Evolutionary conservation across 35 echinoderm and acorn worm species (phyloP).

Genomic region (Diadema setosum): DNA sequence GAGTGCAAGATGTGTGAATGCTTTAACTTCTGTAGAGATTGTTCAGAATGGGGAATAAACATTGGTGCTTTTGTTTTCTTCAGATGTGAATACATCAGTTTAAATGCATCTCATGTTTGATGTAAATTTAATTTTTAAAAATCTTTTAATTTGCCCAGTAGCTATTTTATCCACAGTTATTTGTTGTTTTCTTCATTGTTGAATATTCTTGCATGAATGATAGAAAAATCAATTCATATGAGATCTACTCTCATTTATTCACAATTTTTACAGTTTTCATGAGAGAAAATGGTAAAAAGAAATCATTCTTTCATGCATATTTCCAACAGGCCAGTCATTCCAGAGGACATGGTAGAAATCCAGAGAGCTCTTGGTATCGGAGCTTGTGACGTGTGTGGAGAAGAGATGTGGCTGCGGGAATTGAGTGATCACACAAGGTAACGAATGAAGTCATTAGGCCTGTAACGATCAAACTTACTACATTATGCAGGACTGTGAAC

Average conservation of each 20-base stretch:
- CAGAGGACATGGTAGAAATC: constrained; percentile 30
- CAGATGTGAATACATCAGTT: too few relatives aligned
- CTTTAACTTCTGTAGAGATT: too few relatives aligned
- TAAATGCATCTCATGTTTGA: too few relatives aligned
- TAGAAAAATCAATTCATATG: neutral
- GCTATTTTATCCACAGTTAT: neutral
- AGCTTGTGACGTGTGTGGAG: constrained; percentile 10
- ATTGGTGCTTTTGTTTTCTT: too few relatives aligned
- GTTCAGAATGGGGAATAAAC: too few relatives aligned
- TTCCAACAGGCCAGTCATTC: constrained; percentile 38
- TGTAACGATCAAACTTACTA: too few relatives aligned
- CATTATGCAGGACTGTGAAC: too few relatives aligned
- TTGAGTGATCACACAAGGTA: constrained; percentile 27
- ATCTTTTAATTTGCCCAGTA: neutral
- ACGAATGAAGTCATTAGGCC: too few relatives aligned
- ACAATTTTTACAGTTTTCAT: neutral
- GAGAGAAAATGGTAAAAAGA: too few relatives aligned
- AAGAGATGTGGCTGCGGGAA: constrained; percentile 26
- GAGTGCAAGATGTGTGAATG: too few relatives aligned
- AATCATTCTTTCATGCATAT: too few relatives aligned
- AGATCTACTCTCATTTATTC: neutral
- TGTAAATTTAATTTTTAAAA: too few relatives aligned
- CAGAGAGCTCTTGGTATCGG: constrained; percentile 12
- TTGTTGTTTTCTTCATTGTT: neutral
- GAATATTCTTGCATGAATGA: neutral